Evolutionary conservation across 2,797 vertebrate genomes (phyloP).

Genomic region (Alca torda): DNA sequence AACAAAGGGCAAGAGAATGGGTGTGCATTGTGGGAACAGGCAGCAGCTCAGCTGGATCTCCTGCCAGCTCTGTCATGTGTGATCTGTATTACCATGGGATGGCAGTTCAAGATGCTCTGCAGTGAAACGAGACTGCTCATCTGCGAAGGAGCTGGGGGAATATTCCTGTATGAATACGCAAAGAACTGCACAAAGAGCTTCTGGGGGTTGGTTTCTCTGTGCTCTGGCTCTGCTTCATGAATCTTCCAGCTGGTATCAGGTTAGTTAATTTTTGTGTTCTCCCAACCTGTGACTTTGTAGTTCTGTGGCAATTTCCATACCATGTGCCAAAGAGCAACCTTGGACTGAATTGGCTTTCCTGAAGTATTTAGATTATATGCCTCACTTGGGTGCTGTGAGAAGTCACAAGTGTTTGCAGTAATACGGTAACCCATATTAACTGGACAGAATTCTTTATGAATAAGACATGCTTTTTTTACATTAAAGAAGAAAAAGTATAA

Average conservation of each 20-base stretch:
- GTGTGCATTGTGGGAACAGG: neutral
- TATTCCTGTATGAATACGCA: neutral
- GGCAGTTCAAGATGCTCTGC: neutral
- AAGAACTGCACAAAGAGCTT: neutral
- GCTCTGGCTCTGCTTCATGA: neutral
- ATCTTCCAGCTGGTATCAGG: neutral
- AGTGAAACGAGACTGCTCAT: neutral
- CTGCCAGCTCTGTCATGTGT: neutral
- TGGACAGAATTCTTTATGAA: neutral
- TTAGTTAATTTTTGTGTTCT: neutral
- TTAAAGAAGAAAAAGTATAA: neutral
- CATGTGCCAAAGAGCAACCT: neutral
- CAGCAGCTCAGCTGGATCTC: neutral
- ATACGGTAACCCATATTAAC: neutral
- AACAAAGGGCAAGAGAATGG: neutral
- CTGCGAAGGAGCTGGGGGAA: neutral
- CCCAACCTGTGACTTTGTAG: neutral
- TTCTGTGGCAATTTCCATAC: neutral
- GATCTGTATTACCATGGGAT: neutral
- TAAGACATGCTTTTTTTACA: neutral
- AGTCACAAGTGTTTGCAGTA: neutral
- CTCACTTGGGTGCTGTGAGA: neutral
- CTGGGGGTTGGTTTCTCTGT: neutral
- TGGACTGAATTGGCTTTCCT: neutral
- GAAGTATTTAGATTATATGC: neutral